Evolutionary conservation across 2,888 invertebrate genomes (phyloP), one percentile per base, ranked within the genome.

Genomic region (Chymomyza procnemis): DNA sequence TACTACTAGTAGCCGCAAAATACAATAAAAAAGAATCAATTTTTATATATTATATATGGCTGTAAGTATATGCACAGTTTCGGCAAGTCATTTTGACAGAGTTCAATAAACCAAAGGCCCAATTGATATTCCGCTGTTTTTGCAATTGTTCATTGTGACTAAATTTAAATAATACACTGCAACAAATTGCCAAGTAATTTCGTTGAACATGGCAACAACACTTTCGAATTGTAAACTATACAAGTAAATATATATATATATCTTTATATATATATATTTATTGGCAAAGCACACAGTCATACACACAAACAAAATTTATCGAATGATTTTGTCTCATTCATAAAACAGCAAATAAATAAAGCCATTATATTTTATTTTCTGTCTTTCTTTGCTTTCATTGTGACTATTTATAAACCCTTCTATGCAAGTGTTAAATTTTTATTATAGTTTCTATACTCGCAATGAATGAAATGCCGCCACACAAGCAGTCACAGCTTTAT

Each of bases 321-420:
- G 34, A 12, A 41, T 41, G 34, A 12, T 12, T 41, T 41, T 41
- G 12, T 12, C 34, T 41, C 34, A 41, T 41, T 41, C 34, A 41
- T 41, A 41, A 41, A 12, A 0, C 34, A 41, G 12, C 12, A 41
- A 41, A 22, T 16, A 3, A 18, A 12, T 48, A 12, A 30, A 48
- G 26, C 8, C 6, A 6, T 26, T 67, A 52, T 47, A 30, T 70
- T 54, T 68, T 68, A 60, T 64, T 69, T 50, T 60, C 61, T 68
- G 68, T 62, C 64, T 69, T 50, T 60, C 61, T 58, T 58, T 58
- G 47, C 34, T 74, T 71, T 2, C 6, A 4, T 3, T 41, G 34
- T 41, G 12, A 41, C 66, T 71, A 66, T 78, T 71, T 74, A 59
- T 75, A 71, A 50, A 59, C 57, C 78, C 64, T 66, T 75, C 64